Percentiles rank a stretch among this genome's conserved stretches.
Evolutionary conservation across 2,888 invertebrate species (phyloP).

Genomic region (Tenthredo livida): DNA sequence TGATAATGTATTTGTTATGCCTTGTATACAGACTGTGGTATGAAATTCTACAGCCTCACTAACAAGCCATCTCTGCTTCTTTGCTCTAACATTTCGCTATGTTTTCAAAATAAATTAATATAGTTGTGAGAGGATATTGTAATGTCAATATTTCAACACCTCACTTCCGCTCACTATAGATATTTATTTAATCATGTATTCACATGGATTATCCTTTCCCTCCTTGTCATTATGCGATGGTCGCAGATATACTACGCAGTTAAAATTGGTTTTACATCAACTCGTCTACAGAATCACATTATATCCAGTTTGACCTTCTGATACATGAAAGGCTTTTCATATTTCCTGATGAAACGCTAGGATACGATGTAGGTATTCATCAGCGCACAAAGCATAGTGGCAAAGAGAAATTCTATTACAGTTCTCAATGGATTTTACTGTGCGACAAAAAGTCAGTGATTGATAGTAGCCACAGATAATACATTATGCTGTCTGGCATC

Average conservation of each 20-base stretch:
- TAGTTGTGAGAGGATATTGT: neutral
- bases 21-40: neutral
- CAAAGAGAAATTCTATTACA: neutral
- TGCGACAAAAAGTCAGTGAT: neutral
- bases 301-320: neutral
- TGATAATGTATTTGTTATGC: neutral
- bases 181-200: neutral
- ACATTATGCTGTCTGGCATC: neutral
- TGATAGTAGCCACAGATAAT: neutral
- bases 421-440: neutral
- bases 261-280: too few species aligned
- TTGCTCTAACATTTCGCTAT: neutral
- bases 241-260: too few species aligned
- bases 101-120: neutral
- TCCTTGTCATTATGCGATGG: neutral
- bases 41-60: neutral
- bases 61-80: neutral
- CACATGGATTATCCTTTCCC: neutral
- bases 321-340: neutral
- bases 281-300: neutral
- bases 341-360: neutral
- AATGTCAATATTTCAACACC: neutral
- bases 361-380: neutral
- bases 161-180: neutral
- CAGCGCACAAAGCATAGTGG: neutral